These are phyloP conservation scores for Leucoraja ocellata DNA, from an alignment of 2,797 vertebrate species.

Conservation along the genomic window DNA sequence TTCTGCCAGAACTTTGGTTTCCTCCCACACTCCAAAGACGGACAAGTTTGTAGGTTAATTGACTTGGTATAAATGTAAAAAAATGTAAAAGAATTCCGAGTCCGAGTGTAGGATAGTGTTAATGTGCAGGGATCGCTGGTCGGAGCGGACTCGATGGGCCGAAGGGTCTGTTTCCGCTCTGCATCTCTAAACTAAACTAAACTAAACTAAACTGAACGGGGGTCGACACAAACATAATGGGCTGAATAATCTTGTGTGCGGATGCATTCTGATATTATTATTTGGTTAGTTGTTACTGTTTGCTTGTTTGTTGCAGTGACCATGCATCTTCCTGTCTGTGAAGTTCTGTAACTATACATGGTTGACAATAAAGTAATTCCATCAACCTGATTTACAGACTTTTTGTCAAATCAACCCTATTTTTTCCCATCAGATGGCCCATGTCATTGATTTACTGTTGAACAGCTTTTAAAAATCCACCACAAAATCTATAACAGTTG, in stretches of 20 bases:
- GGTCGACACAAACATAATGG: not conserved
- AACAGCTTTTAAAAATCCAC: conserved; percentile 22
- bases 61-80: too few relatives aligned
- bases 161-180: too few relatives aligned
- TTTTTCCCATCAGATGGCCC: not conserved
- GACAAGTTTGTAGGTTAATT: too few relatives aligned
- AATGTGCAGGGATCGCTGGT: too few relatives aligned
- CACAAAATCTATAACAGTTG: conserved; percentile 8
- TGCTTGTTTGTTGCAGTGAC: not conserved
- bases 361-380: not conserved
- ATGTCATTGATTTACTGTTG: conserved; percentile 3
- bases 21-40: too few relatives aligned
- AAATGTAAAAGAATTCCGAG: too few relatives aligned
- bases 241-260: not conserved
- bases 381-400: conserved; percentile 1
- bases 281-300: not conserved
- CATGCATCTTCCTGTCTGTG: not conserved
- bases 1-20: too few relatives aligned
- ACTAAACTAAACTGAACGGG: too few relatives aligned
- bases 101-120: too few relatives aligned
- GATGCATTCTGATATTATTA: not conserved
- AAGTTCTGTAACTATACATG: not conserved
- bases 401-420: not conserved
- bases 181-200: too few relatives aligned
- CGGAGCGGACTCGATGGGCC: too few relatives aligned